Conservation (phyloP, 2,888 invertebrate species). For the Rhogogaster chlorosoma region DNA sequence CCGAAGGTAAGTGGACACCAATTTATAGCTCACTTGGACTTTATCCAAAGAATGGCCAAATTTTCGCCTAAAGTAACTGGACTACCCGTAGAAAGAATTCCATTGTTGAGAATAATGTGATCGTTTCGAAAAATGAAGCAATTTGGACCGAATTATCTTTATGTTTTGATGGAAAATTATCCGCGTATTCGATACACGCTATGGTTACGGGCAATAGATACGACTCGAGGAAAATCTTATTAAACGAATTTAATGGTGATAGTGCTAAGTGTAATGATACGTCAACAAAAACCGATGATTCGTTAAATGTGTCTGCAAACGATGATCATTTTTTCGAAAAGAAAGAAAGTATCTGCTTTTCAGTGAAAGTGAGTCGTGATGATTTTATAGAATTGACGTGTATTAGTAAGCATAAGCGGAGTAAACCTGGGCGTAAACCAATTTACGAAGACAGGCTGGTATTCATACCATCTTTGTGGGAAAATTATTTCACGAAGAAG, state of each 20-base stretch:
- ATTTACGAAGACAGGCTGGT: neutral
- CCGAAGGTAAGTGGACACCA: no score
- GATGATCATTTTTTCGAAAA: slow-evolving; percentile 15
- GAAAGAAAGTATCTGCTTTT: neutral
- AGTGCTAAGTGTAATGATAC: neutral
- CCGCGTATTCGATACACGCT: neutral
- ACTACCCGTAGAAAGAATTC: no score
- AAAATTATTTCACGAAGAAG: slow-evolving; percentile 8
- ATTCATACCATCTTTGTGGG: slow-evolving; percentile 14
- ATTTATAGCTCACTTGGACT: no score
- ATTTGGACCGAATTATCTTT: slow-evolving; percentile 1
- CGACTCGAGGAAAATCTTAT: neutral
- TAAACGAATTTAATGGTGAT: neutral
- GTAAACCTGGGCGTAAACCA: slow-evolving; percentile 14
- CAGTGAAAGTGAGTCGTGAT: neutral
- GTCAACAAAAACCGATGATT: neutral
- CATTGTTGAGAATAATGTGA: neutral
- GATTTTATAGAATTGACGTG: neutral
- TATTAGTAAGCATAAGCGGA: neutral
- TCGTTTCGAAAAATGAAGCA: slow-evolving; percentile 8
- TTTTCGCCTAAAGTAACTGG: no score
- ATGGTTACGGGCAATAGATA: slow-evolving; percentile 6
- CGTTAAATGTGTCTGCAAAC: slow-evolving; percentile 2
- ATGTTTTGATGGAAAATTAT: slow-evolving; percentile 6
- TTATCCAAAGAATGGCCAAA: no score